Evolutionary conservation across 2,888 invertebrate genomes (phyloP), one percentile per base, ranked within the genome.

Genomic region (Heliconius hortense): DNA sequence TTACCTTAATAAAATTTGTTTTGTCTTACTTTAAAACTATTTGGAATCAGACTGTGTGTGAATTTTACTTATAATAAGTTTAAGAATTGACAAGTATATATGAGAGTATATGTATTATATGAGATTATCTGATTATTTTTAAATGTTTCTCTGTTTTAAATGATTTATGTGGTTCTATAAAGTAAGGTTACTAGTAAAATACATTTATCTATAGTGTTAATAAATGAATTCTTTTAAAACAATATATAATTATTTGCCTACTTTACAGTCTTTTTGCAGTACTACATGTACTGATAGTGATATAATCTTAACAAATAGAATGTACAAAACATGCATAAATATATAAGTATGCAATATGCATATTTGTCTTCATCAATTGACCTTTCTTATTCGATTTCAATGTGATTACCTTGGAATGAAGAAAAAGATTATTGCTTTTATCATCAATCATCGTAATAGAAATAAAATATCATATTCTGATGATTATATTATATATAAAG

Each of bases 381-480:
- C 79, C 79, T 79, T 80, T 79, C 76, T 77, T 79, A 78, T 76
- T 63, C 53, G 75, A 79, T 81, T 82, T 79, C 79, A 79, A 78
- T 80, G 74, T 72, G 78, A 79, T 79, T 76, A 74, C 77, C 76
- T 75, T 77, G 76, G 66, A 69, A 68, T 77, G 71, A 75, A 77
- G 73, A 76, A 79, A 75, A 78, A 73, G 77, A 79, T 77, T 76
- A 76, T 80, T 79, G 77, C 77, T 77, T 69, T 76, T 70, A 70
- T 72, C 69, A 74, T 63, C n/a, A 77, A 77, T 76, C 74, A 77
- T 75, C 72, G 68, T 76, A 75, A 76, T 73, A 56, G 56, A 75
- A 76, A 24, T 43, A 59, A 78, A 66, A 73, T 62, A 63, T 64
- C 24, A 53, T 48, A 53, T 73, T 48, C 73, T 43, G 67, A 74